phyloP scores from a whole-genome alignment of 1,140 invertebrate species.

The Mactra quadrangularis region DNA sequence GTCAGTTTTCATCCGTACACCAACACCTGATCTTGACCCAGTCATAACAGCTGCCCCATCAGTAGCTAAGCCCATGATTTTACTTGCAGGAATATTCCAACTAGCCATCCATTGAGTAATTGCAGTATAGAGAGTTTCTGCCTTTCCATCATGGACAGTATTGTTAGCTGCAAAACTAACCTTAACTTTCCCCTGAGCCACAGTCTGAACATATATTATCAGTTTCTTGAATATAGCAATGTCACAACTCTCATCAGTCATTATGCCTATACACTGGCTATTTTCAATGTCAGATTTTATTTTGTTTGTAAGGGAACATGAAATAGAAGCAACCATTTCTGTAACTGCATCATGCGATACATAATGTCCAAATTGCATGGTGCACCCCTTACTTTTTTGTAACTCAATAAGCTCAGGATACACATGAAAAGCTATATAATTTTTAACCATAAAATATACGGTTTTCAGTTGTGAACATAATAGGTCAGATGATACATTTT shows the following conservation, averaged over 20 bases:
- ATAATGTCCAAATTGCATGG: neutral
- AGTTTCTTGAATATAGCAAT: constrained; percentile 26
- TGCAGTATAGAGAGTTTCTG: neutral
- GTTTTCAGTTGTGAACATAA: too few species aligned
- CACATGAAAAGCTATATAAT: too few species aligned
- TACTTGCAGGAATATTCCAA: neutral
- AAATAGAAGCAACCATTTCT: neutral
- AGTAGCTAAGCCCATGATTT: neutral
- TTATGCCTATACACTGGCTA: constrained; percentile 6
- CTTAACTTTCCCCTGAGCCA: neutral
- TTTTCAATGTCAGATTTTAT: constrained; percentile 6
- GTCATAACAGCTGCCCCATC: constrained; percentile 34
- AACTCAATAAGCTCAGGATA: too few species aligned
- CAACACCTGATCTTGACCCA: neutral
- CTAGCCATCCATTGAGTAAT: neutral
- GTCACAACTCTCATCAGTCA: constrained; percentile 20
- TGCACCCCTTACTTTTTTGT: neutral
- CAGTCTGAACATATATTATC: constrained; percentile 16
- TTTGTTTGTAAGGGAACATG: neutral
- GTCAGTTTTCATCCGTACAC: neutral
- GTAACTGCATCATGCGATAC: neutral
- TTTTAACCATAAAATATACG: too few species aligned
- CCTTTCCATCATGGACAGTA: too few species aligned
- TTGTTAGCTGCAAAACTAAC: constrained; percentile 17
- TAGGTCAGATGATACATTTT: neutral